Conservation (phyloP, 2,888 invertebrate species). For the Lasioglossum villosulum region DNA sequence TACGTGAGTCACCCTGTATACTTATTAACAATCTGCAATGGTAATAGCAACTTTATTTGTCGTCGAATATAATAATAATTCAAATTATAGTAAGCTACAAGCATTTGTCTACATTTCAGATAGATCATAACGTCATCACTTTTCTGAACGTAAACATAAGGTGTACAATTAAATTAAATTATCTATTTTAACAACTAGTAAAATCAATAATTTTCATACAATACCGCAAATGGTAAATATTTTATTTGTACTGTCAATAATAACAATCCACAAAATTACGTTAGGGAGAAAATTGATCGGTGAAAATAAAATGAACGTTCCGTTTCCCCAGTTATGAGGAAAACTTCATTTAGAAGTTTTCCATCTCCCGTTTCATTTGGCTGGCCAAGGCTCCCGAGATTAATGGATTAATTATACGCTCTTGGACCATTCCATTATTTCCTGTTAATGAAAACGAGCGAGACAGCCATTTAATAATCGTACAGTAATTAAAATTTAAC, state of each 20-base stretch:
- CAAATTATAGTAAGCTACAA: no score
- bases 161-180: background rate
- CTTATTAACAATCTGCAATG: no score
- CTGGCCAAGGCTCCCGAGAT: constrained; percentile 12
- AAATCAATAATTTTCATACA: background rate
- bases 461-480: constrained; percentile 25
- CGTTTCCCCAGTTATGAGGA: background rate
- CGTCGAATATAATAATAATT: no score
- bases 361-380: background rate
- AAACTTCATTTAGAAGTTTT: constrained; percentile 37
- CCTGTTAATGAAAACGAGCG: background rate
- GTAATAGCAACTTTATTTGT: no score
- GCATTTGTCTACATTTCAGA: no score
- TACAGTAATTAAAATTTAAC: constrained; percentile 38
- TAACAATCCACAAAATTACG: background rate
- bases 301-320: background rate
- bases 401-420: constrained; percentile 41
- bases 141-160: no score
- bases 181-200: background rate
- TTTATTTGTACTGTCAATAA: background rate
- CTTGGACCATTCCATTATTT: background rate
- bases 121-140: no score
- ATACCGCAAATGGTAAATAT: background rate
- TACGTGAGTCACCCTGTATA: no score
- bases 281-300: background rate